A percentile compares a stretch with the other conserved stretches of the same genome.
phyloP scores from a whole-genome alignment of 1,140 invertebrate species.

The Cydia splendana region DNA sequence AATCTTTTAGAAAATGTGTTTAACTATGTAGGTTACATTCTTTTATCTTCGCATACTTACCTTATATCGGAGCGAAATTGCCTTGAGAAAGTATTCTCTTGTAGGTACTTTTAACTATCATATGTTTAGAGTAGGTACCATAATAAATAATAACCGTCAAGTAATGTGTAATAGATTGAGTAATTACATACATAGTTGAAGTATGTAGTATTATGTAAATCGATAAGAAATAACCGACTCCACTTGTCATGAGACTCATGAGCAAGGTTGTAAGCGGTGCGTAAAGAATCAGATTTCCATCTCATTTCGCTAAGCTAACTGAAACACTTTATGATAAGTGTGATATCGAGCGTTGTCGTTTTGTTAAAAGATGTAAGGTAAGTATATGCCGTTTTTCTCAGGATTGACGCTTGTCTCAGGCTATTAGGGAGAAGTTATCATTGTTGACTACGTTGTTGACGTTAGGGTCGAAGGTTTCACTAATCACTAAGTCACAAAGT shows the following conservation, averaged over 20 bases:
- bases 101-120: not conserved
- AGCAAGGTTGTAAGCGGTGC: conserved; percentile 44
- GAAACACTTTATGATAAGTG: not conserved
- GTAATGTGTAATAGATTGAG: conserved; percentile 19
- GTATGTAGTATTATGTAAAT: conserved; percentile 28
- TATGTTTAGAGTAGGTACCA: too few species aligned
- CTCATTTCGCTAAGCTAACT: conserved; percentile 35
- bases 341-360: not conserved
- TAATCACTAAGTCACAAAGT: too few species aligned
- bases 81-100: too few species aligned
- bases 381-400: too few species aligned
- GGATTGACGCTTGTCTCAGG: too few species aligned
- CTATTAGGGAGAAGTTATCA: too few species aligned
- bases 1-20: too few species aligned
- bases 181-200: not conserved
- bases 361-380: not conserved
- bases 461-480: too few species aligned
- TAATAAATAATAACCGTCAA: not conserved
- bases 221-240: conserved; percentile 31
- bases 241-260: conserved; percentile 23
- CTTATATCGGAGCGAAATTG: too few species aligned
- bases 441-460: too few species aligned
- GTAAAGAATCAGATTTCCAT: conserved; percentile 47
- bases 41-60: too few species aligned
- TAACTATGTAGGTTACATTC: too few species aligned